Base-by-base conservation (phyloP, 2,797 vertebrate species). In the Luscinia luscinia region DNA sequence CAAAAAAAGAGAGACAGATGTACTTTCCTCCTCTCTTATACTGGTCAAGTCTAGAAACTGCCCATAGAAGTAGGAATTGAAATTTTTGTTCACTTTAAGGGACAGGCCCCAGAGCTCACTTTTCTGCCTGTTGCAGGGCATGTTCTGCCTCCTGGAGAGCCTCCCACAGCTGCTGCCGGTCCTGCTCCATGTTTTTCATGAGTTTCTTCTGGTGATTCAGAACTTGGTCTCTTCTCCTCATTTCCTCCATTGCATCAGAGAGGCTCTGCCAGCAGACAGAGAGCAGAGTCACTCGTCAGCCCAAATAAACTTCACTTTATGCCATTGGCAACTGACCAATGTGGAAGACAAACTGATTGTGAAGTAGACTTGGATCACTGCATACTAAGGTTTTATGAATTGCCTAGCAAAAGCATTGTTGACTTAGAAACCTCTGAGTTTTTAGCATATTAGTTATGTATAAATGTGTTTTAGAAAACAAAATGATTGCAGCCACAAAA, bases 141-240 rank as follows among this genome's bases (percentile, higher is more conserved):
- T 94, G 97, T 96, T 98, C 98, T 10, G 97, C 95, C 89, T 94
- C 96, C 36, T 30, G 97, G 95, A 98, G 97, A 92, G 72, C 95
- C 94, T 98, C 97, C 97, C 98, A 97, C 95, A 99, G 97, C 85
- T 77, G 89, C 87, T 96, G 96, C 97, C 95, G 98, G 97, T 99
- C 98, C 97, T 97, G 98, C 97, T 99, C 98, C 95, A 98, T 96
- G 83, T 97, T 98, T 58, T 97, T 97, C 91, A 99, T 97, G 96
- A 98, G 98, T 95, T 98, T 99, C 95, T 97, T 98, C 97, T 99
- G 98, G 96, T 98, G 98, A 97, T 95, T 98, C 96, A 99, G 97
- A 91, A 97, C 98, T 97, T 98, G 98, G 95, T 99, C 98, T 98
- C 98, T 98, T 77, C 96, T 98, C 48, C 48, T 26, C 93, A 98